Base-by-base conservation (phyloP, 2,888 invertebrate genomes). In the Eupithecia insigniata region DNA sequence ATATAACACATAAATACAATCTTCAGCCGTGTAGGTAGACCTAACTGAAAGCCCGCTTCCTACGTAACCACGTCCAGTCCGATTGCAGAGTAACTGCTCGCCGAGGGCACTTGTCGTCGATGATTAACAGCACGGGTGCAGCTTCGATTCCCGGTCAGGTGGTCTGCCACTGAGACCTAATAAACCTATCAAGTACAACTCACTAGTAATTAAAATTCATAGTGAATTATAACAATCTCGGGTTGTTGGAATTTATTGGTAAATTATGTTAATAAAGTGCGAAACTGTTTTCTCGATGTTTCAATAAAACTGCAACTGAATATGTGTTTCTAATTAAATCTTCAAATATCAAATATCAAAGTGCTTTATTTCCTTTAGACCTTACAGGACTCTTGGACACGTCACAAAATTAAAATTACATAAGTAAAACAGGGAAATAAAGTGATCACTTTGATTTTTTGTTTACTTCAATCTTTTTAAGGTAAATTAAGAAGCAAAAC, bases 61-160 rank as follows among this genome's bases (percentile, higher is more conserved):
- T 34, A n/a, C 30, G 28, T 30, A 60, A 68, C 32, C 10, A 16
- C n/a, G n/a, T 5, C 39, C 66, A 32, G 43, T 51, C 55, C 72
- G 65, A 60, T 61, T 62, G 51, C 51, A 81, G 82, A 85, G 81
- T 83, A 80, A 85, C 79, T 79, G 76, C 78, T 64, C 74, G 84
- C 87, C 83, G 76, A 71, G 69, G 83, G 86, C 86, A 81, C 75
- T 83, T 84, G 84, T 87, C 84, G 78, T 76, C 69, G 67, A 72
- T 85, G 85, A 86, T 87, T 85, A 85, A 85, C 80, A 71, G 79
- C 66, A 66, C 69, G 60, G 74, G 69, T 22, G 46, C 46, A 51
- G 46, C 46, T 74, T 72, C 74, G 77, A 66, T 76, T 75, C 68
- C 60, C 39, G 68, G 71, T 71, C 72, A 68, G 74, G 72, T 73